Evolutionary conservation across 2,797 vertebrate species (phyloP).

Genomic region (Gymnothorax reevesii): DNA sequence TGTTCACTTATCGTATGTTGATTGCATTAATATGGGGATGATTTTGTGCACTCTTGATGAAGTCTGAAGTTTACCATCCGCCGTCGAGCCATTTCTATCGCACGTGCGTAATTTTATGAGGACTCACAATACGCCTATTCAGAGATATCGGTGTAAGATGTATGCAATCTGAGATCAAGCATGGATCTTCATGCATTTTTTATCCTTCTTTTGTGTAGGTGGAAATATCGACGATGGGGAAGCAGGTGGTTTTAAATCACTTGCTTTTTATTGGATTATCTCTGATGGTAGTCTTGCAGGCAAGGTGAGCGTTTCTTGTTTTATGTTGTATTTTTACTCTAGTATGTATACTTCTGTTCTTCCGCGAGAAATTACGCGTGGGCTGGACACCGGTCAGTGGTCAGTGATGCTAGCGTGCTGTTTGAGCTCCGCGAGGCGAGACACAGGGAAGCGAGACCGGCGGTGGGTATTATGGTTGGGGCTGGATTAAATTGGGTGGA

Average conservation of each 20-base stretch:
- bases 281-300: constrained; percentile 65
- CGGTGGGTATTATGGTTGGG: too few relatives aligned
- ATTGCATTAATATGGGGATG: constrained; percentile 43
- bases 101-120: neutral
- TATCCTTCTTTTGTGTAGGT: constrained; percentile 53
- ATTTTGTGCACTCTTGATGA: neutral
- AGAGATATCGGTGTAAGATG: neutral
- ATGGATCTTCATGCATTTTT: constrained; percentile 13
- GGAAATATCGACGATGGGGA: constrained; percentile 78
- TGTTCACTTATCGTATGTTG: constrained; percentile 58
- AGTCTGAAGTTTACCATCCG: constrained; percentile 17
- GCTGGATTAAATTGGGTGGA: neutral
- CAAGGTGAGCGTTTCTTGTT: constrained; percentile 61
- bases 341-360: neutral
- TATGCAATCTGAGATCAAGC: neutral
- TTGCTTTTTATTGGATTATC: constrained; percentile 72
- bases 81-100: neutral
- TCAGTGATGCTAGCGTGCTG: neutral
- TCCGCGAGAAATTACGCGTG: neutral
- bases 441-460: neutral
- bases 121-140: neutral
- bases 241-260: constrained; percentile 65
- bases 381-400: neutral
- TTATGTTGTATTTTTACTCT: neutral
- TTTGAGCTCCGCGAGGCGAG: neutral